Conservation (phyloP, 2,113 vertebrate species). For the Perccottus glenii region DNA sequence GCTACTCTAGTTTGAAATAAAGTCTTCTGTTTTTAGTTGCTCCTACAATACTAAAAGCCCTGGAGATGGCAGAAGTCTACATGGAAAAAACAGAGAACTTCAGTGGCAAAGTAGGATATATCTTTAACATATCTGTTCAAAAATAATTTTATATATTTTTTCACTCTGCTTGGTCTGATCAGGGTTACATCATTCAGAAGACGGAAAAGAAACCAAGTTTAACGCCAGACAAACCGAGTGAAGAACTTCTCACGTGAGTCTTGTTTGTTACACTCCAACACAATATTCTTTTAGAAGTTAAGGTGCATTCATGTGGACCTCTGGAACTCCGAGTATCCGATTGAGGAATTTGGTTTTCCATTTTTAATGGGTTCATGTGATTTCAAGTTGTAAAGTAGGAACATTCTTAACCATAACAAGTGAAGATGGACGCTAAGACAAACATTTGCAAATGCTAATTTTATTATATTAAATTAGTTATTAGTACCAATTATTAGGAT, state of each 20-base stretch:
- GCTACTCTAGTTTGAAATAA: background rate
- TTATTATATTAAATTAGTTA: too few species aligned
- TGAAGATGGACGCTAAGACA: too few species aligned
- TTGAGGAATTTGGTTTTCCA: too few species aligned
- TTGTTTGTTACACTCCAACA: background rate
- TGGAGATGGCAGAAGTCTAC: slow-evolving; percentile 89
- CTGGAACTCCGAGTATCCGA: too few species aligned
- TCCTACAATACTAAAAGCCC: slow-evolving; percentile 83
- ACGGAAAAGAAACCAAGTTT: slow-evolving; percentile 92
- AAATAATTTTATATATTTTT: background rate
- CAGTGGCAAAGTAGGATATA: slow-evolving; percentile 83
- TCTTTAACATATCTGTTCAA: background rate
- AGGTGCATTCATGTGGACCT: too few species aligned
- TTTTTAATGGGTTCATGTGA: too few species aligned
- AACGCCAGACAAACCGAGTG: slow-evolving; percentile 81
- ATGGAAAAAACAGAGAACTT: slow-evolving; percentile 85
- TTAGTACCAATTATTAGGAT: too few species aligned
- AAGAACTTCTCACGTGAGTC: slow-evolving; percentile 95
- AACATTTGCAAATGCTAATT: too few species aligned
- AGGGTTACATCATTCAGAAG: slow-evolving; percentile 97
- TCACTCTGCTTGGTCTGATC: slow-evolving; percentile 25
- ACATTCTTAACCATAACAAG: too few species aligned
- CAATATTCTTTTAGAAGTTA: background rate
- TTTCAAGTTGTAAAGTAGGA: too few species aligned
- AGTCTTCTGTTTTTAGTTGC: slow-evolving; percentile 54